Evolutionary conservation across 2,888 invertebrate species (phyloP).

Genomic region (Neelides folsomi): DNA sequence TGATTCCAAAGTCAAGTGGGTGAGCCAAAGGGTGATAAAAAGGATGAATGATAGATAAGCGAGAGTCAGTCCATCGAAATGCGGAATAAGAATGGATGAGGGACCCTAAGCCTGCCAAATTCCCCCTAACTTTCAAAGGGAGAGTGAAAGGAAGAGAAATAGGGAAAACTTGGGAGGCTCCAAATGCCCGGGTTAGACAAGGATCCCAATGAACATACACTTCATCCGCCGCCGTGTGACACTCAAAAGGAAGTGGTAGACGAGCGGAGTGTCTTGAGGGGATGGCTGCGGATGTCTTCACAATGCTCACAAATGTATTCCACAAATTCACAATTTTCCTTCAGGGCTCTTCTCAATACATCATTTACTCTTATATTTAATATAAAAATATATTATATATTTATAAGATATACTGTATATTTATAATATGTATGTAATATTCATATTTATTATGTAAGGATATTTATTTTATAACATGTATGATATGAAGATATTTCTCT

Average conservation of each 20-base stretch:
- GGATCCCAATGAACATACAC: neutral
- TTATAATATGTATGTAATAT: too few species aligned
- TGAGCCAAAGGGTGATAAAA: conserved; percentile 12
- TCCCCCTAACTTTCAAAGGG: too few species aligned
- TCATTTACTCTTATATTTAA: too few species aligned
- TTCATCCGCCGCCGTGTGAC: conserved; percentile 5
- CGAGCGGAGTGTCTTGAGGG: conserved; percentile 8
- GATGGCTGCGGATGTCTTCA: conserved; percentile 6
- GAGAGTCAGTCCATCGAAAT: neutral
- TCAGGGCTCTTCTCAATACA: too few species aligned
- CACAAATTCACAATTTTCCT: too few species aligned
- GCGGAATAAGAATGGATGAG: neutral
- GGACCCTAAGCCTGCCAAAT: neutral
- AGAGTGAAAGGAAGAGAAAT: too few species aligned
- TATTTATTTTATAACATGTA: too few species aligned
- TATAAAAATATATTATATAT: too few species aligned
- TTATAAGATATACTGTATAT: too few species aligned
- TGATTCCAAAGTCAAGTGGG: conserved; percentile 5
- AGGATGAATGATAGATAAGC: conserved; percentile 12
- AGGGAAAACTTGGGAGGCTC: neutral
- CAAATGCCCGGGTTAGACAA: neutral
- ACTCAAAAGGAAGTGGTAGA: conserved; percentile 9
- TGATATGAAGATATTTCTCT: too few species aligned
- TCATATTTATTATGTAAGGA: too few species aligned
- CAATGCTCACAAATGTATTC: too few species aligned